These are phyloP conservation scores for Drosophila borealis DNA, from an alignment of 2,888 invertebrate species.

Conservation along the genomic window DNA sequence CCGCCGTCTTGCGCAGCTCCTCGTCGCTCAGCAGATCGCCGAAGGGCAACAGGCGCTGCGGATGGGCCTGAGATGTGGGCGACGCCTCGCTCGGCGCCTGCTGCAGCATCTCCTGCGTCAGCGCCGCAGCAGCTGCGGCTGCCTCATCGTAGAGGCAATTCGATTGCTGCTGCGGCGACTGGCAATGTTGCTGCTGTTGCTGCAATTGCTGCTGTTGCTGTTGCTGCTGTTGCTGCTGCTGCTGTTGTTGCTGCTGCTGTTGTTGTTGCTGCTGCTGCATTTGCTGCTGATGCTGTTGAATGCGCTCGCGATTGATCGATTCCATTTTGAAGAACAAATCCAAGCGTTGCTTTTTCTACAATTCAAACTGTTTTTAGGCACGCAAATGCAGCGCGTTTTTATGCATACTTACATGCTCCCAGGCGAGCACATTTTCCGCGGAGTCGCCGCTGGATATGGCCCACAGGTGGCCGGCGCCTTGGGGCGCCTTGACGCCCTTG, in stretches of 20 bases:
- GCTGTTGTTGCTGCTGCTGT: conserved; percentile 50
- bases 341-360: conserved; percentile 86
- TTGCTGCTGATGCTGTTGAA: conserved; percentile 80
- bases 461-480: conserved; percentile 96
- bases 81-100: conserved; percentile 44
- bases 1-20: conserved; percentile 86
- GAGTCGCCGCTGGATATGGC: conserved; percentile 90
- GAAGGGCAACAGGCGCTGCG: conserved; percentile 67
- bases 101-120: conserved; percentile 83
- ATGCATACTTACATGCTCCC: conserved; percentile 86
- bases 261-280: conserved; percentile 67
- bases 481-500: conserved; percentile 93
- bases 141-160: conserved; percentile 83
- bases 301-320: conserved; percentile 82
- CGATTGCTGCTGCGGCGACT: conserved; percentile 30
- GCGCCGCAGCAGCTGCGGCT: conserved; percentile 82
- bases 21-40: conserved; percentile 82
- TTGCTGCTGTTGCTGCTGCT: conserved; percentile 54
- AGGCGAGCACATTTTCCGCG: conserved; percentile 86
- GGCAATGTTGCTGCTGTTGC: conserved; percentile 41
- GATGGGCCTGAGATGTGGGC: conserved; percentile 26
- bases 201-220: conserved; percentile 23
- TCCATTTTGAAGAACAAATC: conserved; percentile 86
- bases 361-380: background rate
- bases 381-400: background rate